Evolutionary conservation across 2,113 vertebrate species (phyloP), one percentile per base, ranked within the genome.

Genomic region (Anolis sagrei): DNA sequence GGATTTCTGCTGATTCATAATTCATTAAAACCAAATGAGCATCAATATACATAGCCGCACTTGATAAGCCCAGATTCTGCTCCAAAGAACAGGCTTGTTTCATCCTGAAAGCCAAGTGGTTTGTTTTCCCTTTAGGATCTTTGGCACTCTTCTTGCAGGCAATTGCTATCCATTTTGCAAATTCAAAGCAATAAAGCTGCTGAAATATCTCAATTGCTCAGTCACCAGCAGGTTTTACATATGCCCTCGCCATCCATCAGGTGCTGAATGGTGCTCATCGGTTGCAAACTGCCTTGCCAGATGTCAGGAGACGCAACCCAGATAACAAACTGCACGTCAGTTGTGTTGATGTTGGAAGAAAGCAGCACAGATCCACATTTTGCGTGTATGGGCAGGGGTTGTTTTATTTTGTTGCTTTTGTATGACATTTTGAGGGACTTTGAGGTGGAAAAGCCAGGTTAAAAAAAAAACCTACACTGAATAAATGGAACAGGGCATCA

Each of bases 1-100:
- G 90, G 86, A 78, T 89, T 87, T 81, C 86, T 9, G 9, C 75
- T 91, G 80, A 91, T 82, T 86, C 81, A 87, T 89, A 76, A 80
- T 83, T 86, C 79, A 86, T 91, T 74, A 76, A n/a, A 64, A 49
- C 54, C 69, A 13, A 66, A 91, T 68, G 7, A 44, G 68, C 74
- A 72, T 73, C 62, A n/a, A 19, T 58, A 1, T 25, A 36, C 73
- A 82, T 54, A 66, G 1, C 85, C 49, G 82, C 85, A 75, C 72
- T 90, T 66, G 11, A 83, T 79, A 39, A 6, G 25, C 23, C 0
- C 16, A 69, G 61, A 87, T 34, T 83, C 72, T 27, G 34, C 58
- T 18, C 32, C 0, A 3, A 70, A 82, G 6, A 76, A 70, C 68
- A 85, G 80, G n/a, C 4, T 2, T 0, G 27, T 0, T 1, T 76